Conservation (phyloP, 1,140 invertebrate genomes). For the Aplysia californica region DNA sequence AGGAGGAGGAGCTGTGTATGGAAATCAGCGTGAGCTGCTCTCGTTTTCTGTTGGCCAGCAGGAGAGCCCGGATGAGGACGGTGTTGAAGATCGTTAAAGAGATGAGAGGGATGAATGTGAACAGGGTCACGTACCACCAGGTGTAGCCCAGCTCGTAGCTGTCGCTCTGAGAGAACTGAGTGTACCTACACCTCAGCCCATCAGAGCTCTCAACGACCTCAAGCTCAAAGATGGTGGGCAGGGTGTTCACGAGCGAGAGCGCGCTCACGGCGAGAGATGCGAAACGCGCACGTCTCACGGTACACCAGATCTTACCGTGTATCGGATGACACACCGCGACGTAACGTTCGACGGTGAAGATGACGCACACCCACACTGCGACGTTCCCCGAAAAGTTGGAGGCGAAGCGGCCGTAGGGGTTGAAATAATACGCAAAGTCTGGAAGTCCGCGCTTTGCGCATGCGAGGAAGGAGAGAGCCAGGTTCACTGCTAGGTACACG, state of each 20-base stretch:
- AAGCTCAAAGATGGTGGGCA: slow-evolving; percentile 54
- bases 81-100: slow-evolving; percentile 78
- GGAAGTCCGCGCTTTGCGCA: slow-evolving; percentile 39
- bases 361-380: slow-evolving; percentile 76
- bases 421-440: slow-evolving; percentile 57
- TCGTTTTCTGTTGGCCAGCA: slow-evolving; percentile 70
- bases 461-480: slow-evolving; percentile 46
- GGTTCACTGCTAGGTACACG: slow-evolving; percentile 75
- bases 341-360: slow-evolving; percentile 83
- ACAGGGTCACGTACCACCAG: slow-evolving; percentile 74
- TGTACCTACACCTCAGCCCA: slow-evolving; percentile 47
- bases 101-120: slow-evolving; percentile 76
- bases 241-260: slow-evolving; percentile 44
- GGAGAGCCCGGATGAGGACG: slow-evolving; percentile 77
- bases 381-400: slow-evolving; percentile 77
- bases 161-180: slow-evolving; percentile 60
- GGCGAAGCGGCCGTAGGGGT: slow-evolving; percentile 73
- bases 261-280: slow-evolving; percentile 38
- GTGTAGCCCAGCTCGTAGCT: slow-evolving; percentile 74
- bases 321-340: slow-evolving; percentile 83
- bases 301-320: slow-evolving; percentile 78
- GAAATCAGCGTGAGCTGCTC: slow-evolving; percentile 69
- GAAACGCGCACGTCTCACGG: slow-evolving; percentile 67
- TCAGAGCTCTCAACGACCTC: slow-evolving; percentile 47
- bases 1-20: not conserved